Base-by-base conservation (phyloP, 2,797 vertebrate genomes). In the Gobionotothen gibberifrons region DNA sequence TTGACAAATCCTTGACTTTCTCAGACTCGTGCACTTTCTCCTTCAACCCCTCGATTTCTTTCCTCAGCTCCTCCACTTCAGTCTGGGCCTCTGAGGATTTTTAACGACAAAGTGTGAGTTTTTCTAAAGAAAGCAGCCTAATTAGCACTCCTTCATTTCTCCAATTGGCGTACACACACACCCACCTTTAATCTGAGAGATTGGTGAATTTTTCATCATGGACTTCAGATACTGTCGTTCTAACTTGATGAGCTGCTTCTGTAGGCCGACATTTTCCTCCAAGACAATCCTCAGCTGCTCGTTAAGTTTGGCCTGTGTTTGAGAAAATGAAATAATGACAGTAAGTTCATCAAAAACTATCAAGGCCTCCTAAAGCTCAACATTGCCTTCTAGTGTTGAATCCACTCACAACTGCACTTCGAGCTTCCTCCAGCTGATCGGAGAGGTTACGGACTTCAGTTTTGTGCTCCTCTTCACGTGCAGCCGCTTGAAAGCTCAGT, bases 251-350 rank as follows among this genome's bases (percentile, higher is more conserved):
- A 95, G 82, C 68, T 93, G 93, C 17, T 93, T 94, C 82, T 96
- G 96, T 19, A 96, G 76, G 54, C 85, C 74, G 7, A 91, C 91
- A 11, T 96, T 96, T 76, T 97, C 94, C 86, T 95, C 94, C 86
- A 96, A 54, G 43, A 95, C 91, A 0, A 72, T 83, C 83, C 88
- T 94, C 76, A 96, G 81, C 69, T 91, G 93, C 63, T 94, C 82
- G 21, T 93, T 95, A 52, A 95, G 65, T 72, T 88, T 82, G 15
- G 84, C 88, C 96, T 96, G 82, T 13, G 26, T 74, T 42, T 40
- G 61, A 61, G 29, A 17, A 26, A 64, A 74, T 6, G 66, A 21
- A 69, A n/a, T 49, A 52, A 64, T 51, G 19, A 32, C 15, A 43
- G 11, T 9, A 17, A 12, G 6, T 15, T 54, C 14, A 17, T 67